phyloP scores from a whole-genome alignment of 2,797 vertebrate species.

The Tangara arthus region DNA sequence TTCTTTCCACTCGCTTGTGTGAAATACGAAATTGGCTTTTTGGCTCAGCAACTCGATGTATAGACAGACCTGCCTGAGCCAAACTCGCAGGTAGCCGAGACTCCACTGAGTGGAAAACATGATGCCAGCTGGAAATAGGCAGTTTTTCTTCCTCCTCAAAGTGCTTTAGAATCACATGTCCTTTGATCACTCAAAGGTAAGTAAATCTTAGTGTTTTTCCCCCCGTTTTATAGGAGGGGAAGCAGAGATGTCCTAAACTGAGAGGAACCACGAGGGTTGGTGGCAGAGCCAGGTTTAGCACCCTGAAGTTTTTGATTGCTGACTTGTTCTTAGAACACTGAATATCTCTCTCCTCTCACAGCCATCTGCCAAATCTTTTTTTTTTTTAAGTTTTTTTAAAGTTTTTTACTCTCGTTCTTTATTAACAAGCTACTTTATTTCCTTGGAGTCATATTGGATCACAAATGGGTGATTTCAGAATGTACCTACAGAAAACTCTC shows the following conservation, averaged over 20 bases:
- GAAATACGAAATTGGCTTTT: conserved; percentile 21
- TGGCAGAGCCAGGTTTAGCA: conserved; percentile 32
- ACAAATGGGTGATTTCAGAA: conserved; percentile 44
- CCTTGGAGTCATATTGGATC: conserved; percentile 54
- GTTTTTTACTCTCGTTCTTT: conserved; percentile 44
- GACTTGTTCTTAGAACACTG: not conserved
- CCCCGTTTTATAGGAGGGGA: conserved; percentile 41
- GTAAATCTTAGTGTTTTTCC: conserved; percentile 43
- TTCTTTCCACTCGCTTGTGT: conserved; percentile 14
- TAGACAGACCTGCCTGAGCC: conserved; percentile 12
- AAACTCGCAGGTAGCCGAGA: not conserved
- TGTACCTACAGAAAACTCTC: conserved; percentile 40
- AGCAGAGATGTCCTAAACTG: conserved; percentile 7
- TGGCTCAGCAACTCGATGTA: not conserved
- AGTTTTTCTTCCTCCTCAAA: conserved; percentile 54
- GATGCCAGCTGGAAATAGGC: conserved; percentile 45
- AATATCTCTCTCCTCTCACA: not conserved
- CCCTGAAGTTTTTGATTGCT: conserved; percentile 20
- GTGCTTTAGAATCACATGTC: conserved; percentile 50
- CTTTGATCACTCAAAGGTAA: conserved; percentile 51
- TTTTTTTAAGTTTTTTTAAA: not conserved
- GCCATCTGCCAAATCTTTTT: conserved; percentile 39
- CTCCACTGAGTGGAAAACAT: conserved; percentile 40
- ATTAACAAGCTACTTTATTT: conserved; percentile 55
- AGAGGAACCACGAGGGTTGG: conserved; percentile 14